A percentile compares a stretch with the other conserved stretches of the same genome.
Evolutionary conservation across 2,113 vertebrate genomes (phyloP).

Genomic region (Otus sunia): DNA sequence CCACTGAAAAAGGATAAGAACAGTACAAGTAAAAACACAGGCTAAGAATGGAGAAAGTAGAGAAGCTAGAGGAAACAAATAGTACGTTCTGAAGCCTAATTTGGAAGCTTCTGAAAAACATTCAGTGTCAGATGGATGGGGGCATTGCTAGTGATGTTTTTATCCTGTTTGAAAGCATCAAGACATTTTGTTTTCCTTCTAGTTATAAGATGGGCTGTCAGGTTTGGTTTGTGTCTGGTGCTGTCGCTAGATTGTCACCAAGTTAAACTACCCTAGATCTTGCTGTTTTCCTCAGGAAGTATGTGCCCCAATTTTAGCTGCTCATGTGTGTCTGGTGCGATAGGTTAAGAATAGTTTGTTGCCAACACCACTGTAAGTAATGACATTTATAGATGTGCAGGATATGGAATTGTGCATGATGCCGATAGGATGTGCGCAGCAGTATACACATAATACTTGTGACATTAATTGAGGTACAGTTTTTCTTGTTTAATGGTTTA

Average conservation of each 20-base stretch:
- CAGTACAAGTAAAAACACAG: not conserved
- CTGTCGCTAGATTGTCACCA: not conserved
- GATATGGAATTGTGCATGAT: not conserved
- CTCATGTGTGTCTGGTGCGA: fast-evolving
- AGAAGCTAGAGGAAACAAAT: not conserved
- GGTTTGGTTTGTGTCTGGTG: not conserved
- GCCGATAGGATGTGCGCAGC: not conserved
- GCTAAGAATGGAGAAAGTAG: not conserved
- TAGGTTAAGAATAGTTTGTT: not conserved
- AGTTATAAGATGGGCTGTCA: not conserved
- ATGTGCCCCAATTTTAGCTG: not conserved
- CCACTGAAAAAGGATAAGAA: not conserved
- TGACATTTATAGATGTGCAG: not conserved
- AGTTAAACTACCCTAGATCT: not conserved
- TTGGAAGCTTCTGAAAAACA: not conserved
- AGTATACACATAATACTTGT: not conserved
- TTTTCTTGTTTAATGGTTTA: not conserved
- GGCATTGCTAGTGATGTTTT: not conserved
- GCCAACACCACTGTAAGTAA: not conserved
- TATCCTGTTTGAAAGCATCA: not conserved
- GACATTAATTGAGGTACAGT: not conserved
- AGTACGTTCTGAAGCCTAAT: not conserved
- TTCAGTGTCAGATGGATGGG: not conserved
- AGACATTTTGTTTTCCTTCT: not conserved
- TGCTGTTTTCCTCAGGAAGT: not conserved